Evolutionary conservation across 2,113 vertebrate species (phyloP).

Genomic region (Nyctereutes procyonoides): DNA sequence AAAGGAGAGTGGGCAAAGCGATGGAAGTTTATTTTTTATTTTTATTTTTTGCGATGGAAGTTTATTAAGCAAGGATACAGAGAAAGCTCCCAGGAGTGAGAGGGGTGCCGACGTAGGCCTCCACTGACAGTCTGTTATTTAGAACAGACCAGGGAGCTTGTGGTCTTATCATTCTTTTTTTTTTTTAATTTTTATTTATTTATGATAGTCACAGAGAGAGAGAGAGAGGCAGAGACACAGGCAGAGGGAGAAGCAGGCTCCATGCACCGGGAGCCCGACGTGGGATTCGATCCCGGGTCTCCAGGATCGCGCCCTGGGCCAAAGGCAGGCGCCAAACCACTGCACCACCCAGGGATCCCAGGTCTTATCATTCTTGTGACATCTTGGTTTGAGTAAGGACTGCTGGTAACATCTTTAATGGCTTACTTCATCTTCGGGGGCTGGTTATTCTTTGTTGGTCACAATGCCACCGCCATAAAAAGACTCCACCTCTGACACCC

Average conservation of each 20-base stretch:
- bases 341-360: no score
- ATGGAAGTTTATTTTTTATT: not conserved
- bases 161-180: not conserved
- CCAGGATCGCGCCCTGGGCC: no score
- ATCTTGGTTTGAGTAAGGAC: not conserved
- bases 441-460: not conserved
- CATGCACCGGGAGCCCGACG: no score
- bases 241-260: no score
- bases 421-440: not conserved
- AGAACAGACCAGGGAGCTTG: not conserved
- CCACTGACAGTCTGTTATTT: not conserved
- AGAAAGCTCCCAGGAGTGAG: not conserved
- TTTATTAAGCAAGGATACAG: not conserved
- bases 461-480: not conserved
- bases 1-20: not conserved
- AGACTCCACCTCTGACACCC: no score
- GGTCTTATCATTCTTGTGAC: not conserved
- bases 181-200: no score
- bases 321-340: no score
- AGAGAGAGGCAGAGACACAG: no score
- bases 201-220: no score
- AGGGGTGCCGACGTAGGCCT: not conserved
- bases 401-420: not conserved
- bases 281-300: no score
- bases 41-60: no score